These are phyloP conservation scores for Candidula unifasciata DNA, from an alignment of 2,888 invertebrate species.

Conservation along the genomic window DNA sequence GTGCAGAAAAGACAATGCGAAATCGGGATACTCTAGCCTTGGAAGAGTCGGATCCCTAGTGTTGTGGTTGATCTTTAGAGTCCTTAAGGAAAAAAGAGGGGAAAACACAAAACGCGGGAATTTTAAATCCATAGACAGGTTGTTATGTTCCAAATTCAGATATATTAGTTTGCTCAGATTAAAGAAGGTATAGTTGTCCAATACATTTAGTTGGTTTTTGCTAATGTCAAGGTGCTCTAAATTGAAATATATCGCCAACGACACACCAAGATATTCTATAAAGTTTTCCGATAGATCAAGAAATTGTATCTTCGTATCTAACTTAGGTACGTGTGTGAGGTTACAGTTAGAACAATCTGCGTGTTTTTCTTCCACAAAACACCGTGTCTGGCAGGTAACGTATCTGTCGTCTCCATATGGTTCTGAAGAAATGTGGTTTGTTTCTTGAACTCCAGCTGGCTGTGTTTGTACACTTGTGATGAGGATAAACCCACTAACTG, in stretches of 20 bases:
- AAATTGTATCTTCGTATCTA: background rate
- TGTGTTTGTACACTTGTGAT: background rate
- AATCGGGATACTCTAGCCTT: slow-evolving; percentile 12
- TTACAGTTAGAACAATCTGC: background rate
- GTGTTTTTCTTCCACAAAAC: background rate
- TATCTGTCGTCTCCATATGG: no score
- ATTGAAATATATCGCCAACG: background rate
- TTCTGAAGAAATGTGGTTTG: background rate
- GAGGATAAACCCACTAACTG: background rate
- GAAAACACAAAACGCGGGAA: background rate
- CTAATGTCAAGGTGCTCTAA: background rate
- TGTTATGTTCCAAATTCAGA: slow-evolving; percentile 5
- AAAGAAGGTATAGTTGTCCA: slow-evolving; percentile 13
- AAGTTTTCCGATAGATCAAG: slow-evolving; percentile 11
- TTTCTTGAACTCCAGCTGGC: background rate
- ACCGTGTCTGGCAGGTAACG: no score
- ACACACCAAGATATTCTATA: background rate
- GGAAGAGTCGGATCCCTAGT: background rate
- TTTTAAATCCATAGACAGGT: background rate
- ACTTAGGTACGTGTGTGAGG: background rate
- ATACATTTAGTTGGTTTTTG: background rate
- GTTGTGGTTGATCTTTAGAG: slow-evolving; percentile 20
- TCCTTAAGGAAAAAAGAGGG: background rate
- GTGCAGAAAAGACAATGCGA: slow-evolving; percentile 9
- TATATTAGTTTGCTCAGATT: background rate